phyloP scores from a whole-genome alignment of 2,888 invertebrate species.

The Melangyna quadrimaculata region DNA sequence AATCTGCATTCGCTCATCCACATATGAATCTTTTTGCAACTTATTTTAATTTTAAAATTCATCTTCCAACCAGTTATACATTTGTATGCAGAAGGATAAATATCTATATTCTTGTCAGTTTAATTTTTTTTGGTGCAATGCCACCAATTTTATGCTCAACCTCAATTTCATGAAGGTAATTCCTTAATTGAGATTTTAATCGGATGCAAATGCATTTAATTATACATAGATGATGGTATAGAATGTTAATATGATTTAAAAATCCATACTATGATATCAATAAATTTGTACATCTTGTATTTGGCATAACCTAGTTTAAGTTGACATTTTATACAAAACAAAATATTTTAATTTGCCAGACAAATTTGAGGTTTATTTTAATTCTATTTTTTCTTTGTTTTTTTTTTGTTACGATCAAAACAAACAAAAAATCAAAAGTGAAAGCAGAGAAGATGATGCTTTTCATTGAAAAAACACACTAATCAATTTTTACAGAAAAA shows the following conservation, averaged over 20 bases:
- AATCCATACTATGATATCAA: too few relatives aligned
- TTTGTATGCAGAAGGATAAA: neutral
- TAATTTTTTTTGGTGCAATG: neutral
- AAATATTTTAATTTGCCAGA: neutral
- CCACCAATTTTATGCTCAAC: neutral
- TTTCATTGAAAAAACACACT: neutral
- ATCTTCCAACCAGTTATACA: neutral
- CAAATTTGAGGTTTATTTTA: neutral
- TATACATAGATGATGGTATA: neutral
- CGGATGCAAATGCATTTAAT: conserved; percentile 13
- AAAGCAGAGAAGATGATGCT: neutral
- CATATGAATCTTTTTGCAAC: neutral
- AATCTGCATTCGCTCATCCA: conserved; percentile 3
- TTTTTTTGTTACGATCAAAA: neutral
- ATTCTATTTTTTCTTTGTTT: neutral
- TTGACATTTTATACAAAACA: neutral
- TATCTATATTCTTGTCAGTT: neutral
- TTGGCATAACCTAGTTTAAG: neutral
- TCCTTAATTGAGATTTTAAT: neutral
- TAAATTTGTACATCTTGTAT: neutral
- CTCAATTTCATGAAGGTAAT: neutral
- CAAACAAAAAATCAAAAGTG: neutral
- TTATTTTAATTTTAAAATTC: neutral
- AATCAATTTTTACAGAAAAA: neutral
- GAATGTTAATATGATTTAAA: too few relatives aligned